phyloP scores from a whole-genome alignment of 2,113 vertebrate genomes.

The Pteropus alecto region DNA sequence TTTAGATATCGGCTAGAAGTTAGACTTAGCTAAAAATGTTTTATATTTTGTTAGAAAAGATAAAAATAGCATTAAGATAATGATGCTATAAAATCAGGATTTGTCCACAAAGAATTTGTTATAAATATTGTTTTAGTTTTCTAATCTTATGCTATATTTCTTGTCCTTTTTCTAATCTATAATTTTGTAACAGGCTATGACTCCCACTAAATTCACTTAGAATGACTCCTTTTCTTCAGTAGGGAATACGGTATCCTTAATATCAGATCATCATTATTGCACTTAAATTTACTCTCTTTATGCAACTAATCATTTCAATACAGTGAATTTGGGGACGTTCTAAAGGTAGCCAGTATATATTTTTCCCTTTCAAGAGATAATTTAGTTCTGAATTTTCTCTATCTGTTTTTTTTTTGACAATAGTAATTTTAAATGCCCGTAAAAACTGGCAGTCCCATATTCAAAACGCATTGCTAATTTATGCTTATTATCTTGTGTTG shows the following conservation, averaged over 20 bases:
- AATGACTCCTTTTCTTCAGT: not conserved
- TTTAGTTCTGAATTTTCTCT: conserved; percentile 21
- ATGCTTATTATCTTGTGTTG: not conserved
- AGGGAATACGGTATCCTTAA: not conserved
- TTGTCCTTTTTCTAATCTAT: not conserved
- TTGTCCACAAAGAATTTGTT: not conserved
- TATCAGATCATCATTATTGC: not conserved
- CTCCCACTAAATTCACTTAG: not conserved
- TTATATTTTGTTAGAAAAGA: not conserved
- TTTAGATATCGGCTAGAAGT: not conserved
- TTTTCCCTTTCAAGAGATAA: conserved; percentile 3
- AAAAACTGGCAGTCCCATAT: not conserved
- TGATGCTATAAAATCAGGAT: conserved; percentile 18
- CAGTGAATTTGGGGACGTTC: not conserved
- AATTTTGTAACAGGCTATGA: not conserved
- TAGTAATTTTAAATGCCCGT: not conserved
- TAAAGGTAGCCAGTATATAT: not conserved
- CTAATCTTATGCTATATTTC: not conserved
- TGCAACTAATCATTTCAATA: not conserved
- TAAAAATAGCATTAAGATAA: not conserved
- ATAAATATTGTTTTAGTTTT: not conserved
- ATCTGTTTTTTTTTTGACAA: not conserved
- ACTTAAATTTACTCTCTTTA: not conserved
- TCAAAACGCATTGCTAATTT: not conserved
- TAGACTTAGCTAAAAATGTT: not conserved